A percentile compares a stretch with the other conserved stretches of the same genome.
Evolutionary conservation across 1,140 invertebrate species (phyloP).

Genomic region (Ostrea denselamellosa): DNA sequence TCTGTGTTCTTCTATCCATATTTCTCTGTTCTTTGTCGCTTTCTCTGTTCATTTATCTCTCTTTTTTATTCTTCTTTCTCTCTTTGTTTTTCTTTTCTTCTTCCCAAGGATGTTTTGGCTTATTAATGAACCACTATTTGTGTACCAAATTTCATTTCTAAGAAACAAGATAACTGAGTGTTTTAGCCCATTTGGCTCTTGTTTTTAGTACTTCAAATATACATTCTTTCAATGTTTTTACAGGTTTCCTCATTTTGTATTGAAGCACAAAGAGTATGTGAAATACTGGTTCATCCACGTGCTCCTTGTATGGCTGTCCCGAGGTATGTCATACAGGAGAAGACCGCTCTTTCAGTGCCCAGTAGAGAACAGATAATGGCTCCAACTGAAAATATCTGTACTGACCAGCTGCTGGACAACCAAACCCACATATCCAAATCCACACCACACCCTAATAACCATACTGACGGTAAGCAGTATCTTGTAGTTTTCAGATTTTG

Average conservation of each 20-base stretch:
- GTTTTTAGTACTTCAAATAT: too few species aligned
- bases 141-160: too few species aligned
- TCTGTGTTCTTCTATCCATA: too few species aligned
- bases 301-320: conserved; percentile 10
- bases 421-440: neutral
- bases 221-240: neutral
- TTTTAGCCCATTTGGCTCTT: too few species aligned
- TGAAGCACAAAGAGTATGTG: conserved; percentile 34
- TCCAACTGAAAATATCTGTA: neutral
- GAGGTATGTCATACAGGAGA: neutral
- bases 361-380: neutral
- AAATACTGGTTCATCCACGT: conserved; percentile 14
- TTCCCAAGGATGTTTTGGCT: too few species aligned
- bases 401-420: neutral
- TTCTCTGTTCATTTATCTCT: too few species aligned
- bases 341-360: neutral
- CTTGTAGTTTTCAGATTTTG: neutral
- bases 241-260: conserved; percentile 38
- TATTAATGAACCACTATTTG: too few species aligned
- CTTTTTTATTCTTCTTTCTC: too few species aligned
- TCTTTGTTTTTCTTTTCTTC: too few species aligned
- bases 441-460: neutral
- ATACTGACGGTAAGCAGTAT: neutral
- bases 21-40: too few species aligned
- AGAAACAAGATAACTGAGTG: too few species aligned